Evolutionary conservation across 2,797 vertebrate genomes (phyloP).

Genomic region (Hapalemur alaotrensis): DNA sequence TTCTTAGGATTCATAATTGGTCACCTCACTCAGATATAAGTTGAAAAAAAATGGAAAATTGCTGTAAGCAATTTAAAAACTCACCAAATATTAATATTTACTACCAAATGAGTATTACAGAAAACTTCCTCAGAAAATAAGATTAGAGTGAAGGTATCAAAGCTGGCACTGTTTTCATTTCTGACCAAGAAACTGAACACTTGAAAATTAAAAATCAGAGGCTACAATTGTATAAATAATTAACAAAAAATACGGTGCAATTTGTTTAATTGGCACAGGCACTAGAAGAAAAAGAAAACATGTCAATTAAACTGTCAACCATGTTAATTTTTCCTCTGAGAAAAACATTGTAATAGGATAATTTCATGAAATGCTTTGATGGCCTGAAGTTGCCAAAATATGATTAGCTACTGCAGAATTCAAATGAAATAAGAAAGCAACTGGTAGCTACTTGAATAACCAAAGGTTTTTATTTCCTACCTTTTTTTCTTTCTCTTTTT

Average conservation of each 20-base stretch:
- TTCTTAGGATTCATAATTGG: not conserved
- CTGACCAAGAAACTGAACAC: not conserved
- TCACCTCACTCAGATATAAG: not conserved
- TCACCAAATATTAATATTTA: not conserved
- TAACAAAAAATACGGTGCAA: not conserved
- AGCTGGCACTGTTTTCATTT: not conserved
- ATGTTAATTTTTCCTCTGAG: conserved; percentile 23
- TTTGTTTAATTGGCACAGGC: conserved; percentile 57
- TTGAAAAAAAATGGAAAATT: not conserved
- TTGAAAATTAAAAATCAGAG: not conserved
- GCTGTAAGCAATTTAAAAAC: not conserved
- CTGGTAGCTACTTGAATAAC: not conserved
- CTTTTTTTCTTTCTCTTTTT: not conserved
- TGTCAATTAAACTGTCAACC: conserved; percentile 5
- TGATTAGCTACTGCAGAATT: not conserved
- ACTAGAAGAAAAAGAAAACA: not conserved
- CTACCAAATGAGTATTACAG: not conserved
- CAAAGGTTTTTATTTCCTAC: not conserved
- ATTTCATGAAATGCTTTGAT: conserved; percentile 64
- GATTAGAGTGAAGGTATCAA: not conserved
- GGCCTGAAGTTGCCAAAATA: conserved; percentile 13
- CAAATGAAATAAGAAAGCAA: conserved; percentile 20
- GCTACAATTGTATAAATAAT: conserved; percentile 25
- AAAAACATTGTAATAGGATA: conserved; percentile 35
- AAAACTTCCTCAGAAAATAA: not conserved